phyloP scores from a whole-genome alignment of 2,797 vertebrate species.

The Sitta carolinensis region DNA sequence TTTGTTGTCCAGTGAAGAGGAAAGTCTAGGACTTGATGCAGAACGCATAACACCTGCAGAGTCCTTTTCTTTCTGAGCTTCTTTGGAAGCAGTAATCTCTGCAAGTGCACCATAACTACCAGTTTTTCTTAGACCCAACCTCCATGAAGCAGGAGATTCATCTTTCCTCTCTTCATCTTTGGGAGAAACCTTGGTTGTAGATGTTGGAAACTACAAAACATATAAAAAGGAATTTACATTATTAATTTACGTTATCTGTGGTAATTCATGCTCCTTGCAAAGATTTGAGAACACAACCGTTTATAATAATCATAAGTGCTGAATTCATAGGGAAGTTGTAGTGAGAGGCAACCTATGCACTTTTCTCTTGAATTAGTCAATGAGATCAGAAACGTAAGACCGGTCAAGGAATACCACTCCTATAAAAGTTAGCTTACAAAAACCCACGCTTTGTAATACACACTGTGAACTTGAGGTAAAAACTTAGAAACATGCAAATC shows the following conservation, averaged over 20 bases:
- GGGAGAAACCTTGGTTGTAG: conserved; percentile 84
- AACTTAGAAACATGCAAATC: conserved; percentile 76
- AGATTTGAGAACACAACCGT: neutral
- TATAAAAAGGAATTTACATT: neutral
- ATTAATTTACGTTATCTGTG: neutral
- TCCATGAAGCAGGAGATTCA: conserved; percentile 96
- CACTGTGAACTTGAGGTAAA: conserved; percentile 65
- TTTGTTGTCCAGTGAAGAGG: conserved; percentile 95
- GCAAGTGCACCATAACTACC: conserved; percentile 96
- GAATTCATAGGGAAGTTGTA: neutral
- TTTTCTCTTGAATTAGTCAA: conserved; percentile 69
- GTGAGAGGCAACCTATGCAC: neutral
- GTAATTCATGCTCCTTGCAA: neutral
- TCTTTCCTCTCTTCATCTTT: conserved; percentile 97
- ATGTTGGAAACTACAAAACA: conserved; percentile 77
- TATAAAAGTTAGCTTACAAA: conserved; percentile 74
- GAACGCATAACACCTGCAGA: conserved; percentile 94
- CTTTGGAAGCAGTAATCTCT: conserved; percentile 96
- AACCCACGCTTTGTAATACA: conserved; percentile 66
- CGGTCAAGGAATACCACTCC: conserved; percentile 30
- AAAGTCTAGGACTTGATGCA: conserved; percentile 95
- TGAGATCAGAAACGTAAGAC: conserved; percentile 60
- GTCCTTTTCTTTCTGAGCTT: conserved; percentile 95
- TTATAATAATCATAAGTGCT: neutral
- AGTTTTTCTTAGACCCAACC: conserved; percentile 93